Percentiles rank a stretch among this genome's conserved stretches.
Evolutionary conservation across 2,113 vertebrate genomes (phyloP).

Genomic region (Pseudorectes ferrugineus): DNA sequence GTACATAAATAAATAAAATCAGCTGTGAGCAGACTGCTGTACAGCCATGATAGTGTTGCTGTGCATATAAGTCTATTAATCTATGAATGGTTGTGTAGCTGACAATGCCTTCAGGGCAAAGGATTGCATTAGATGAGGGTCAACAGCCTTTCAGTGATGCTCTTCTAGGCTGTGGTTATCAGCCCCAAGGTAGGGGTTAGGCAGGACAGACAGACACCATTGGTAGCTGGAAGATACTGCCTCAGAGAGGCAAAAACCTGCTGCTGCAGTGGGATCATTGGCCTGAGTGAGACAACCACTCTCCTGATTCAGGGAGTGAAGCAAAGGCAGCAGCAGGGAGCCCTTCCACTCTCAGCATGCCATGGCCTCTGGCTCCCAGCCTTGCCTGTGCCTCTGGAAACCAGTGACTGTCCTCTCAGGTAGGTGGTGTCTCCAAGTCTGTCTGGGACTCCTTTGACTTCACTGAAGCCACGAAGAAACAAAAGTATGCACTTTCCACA

Average conservation of each 20-base stretch:
- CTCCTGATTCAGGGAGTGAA: background rate
- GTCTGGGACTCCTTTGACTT: background rate
- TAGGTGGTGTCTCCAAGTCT: background rate
- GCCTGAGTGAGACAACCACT: background rate
- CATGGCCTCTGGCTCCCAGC: background rate
- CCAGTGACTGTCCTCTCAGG: background rate
- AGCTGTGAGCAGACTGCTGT: background rate
- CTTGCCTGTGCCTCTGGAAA: background rate
- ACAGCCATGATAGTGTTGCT: background rate
- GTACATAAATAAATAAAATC: background rate
- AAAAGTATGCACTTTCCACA: background rate
- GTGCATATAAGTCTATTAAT: background rate
- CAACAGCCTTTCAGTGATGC: background rate
- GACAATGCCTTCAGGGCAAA: slow-evolving; percentile 20
- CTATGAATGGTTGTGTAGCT: background rate
- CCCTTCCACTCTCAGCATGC: background rate
- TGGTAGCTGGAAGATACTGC: background rate
- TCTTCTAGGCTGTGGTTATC: background rate
- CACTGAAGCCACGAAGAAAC: background rate
- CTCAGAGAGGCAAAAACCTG: background rate
- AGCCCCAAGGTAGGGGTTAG: background rate
- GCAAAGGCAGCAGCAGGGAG: background rate
- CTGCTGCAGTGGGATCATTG: background rate
- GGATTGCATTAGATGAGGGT: background rate
- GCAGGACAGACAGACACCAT: background rate